phyloP scores from a whole-genome alignment of 2,888 invertebrate genomes.

The Beris chalybata region DNA sequence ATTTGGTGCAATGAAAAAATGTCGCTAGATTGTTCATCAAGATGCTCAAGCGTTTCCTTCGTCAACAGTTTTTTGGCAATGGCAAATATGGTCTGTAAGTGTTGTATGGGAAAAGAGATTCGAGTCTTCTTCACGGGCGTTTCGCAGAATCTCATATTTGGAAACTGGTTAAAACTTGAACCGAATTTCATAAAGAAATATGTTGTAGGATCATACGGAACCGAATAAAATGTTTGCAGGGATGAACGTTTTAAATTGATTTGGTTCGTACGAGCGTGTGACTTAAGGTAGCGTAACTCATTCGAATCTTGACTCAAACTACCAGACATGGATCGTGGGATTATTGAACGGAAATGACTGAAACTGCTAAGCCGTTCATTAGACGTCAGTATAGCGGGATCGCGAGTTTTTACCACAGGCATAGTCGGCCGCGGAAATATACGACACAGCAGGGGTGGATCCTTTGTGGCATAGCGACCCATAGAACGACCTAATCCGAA shows the following conservation, averaged over 20 bases:
- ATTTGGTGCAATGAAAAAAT: constrained; percentile 73
- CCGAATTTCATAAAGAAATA: constrained; percentile 92
- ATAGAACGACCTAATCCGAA: constrained; percentile 89
- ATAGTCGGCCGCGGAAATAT: constrained; percentile 81
- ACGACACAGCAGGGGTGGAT: constrained; percentile 79
- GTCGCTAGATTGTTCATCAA: constrained; percentile 84
- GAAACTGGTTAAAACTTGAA: constrained; percentile 89
- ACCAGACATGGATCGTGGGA: constrained; percentile 87
- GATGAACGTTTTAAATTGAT: constrained; percentile 45
- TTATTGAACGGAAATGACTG: constrained; percentile 80
- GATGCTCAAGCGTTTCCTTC: constrained; percentile 76
- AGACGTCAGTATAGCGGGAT: constrained; percentile 45
- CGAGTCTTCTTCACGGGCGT: constrained; percentile 64
- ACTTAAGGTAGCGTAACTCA: constrained; percentile 46
- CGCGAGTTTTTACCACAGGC: constrained; percentile 48
- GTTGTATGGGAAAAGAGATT: constrained; percentile 67
- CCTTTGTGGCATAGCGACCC: constrained; percentile 80
- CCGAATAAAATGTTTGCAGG: constrained; percentile 62
- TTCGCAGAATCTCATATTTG: constrained; percentile 77
- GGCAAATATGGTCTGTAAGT: constrained; percentile 77
- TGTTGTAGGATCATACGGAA: constrained; percentile 77
- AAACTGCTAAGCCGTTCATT: constrained; percentile 68
- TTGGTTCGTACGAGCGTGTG: constrained; percentile 8
- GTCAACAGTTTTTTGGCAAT: constrained; percentile 83
- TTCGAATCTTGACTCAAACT: constrained; percentile 71